Conservation (phyloP, 2,113 vertebrate species). For the Halichoerus grypus region DNA sequence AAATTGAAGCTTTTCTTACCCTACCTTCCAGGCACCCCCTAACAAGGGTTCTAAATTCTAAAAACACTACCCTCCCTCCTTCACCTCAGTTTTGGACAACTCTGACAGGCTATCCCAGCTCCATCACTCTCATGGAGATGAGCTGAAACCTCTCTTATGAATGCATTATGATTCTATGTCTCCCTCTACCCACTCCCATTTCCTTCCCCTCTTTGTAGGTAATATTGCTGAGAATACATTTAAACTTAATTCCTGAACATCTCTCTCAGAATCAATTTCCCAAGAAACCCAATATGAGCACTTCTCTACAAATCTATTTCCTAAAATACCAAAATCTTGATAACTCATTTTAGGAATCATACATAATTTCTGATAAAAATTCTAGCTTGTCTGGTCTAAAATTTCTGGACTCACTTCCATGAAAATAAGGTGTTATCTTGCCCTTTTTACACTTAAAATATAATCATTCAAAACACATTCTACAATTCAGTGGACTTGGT, state of each 20-base stretch:
- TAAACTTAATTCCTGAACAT: not conserved
- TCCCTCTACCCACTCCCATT: not conserved
- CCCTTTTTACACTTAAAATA: not conserved
- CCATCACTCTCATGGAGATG: not conserved
- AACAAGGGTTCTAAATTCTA: not conserved
- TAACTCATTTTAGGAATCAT: not conserved
- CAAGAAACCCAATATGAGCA: not conserved
- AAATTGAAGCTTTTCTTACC: not conserved
- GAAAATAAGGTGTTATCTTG: not conserved
- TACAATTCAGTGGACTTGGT: not conserved
- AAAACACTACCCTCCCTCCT: not conserved
- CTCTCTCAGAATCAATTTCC: not conserved
- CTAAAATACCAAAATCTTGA: not conserved
- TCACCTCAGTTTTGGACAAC: not conserved
- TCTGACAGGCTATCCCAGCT: not conserved
- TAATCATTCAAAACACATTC: not conserved
- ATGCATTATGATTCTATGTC: not conserved
- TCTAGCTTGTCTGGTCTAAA: not conserved
- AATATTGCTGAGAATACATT: not conserved
- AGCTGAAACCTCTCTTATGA: not conserved
- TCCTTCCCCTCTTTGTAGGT: not conserved
- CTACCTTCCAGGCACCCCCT: not conserved
- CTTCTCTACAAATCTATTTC: not conserved
- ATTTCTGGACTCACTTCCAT: not conserved
- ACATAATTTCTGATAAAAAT: not conserved